A percentile compares a stretch with the other conserved stretches of the same genome.
These are phyloP conservation scores for Rhopalosiphum nymphaeae DNA, from an alignment of 2,888 invertebrate genomes.

Conservation along the genomic window DNA sequence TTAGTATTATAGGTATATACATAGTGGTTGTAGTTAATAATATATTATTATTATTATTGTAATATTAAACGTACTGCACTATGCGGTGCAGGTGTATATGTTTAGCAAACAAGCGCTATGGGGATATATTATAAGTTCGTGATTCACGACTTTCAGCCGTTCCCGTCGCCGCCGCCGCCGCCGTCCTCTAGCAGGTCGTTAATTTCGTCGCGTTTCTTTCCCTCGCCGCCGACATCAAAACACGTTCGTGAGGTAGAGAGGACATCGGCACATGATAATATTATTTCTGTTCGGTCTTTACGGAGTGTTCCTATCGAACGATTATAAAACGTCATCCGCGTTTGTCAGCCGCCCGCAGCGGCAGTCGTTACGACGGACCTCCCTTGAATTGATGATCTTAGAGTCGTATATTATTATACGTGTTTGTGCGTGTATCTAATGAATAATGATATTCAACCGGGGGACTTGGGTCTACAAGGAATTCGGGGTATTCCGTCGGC, in stretches of 20 bases:
- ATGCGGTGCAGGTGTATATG: background rate
- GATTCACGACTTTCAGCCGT: constrained; percentile 4
- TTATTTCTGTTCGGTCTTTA: background rate
- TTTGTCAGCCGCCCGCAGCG: constrained; percentile 6
- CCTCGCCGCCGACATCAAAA: background rate
- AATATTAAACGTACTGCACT: background rate
- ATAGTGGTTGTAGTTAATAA: background rate
- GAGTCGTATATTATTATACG: background rate
- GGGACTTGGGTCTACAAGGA: background rate
- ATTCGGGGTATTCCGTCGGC: constrained; percentile 20
- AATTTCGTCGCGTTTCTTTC: constrained; percentile 27
- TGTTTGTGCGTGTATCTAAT: background rate
- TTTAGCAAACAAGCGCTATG: background rate
- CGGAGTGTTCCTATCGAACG: constrained; percentile 23
- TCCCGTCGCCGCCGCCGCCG: background rate
- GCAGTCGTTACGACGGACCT: constrained; percentile 1
- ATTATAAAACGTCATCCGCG: background rate
- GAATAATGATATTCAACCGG: constrained; percentile 52
- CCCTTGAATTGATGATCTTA: constrained; percentile 16
- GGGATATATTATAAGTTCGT: constrained; percentile 27
- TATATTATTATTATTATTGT: background rate
- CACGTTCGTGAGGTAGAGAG: background rate
- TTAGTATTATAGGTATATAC: background rate
- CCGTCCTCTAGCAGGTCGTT: constrained; percentile 7
- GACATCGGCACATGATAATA: background rate